These are phyloP conservation scores for Hippocampus zosterae DNA, from an alignment of 2,113 vertebrate species.

Conservation along the genomic window DNA sequence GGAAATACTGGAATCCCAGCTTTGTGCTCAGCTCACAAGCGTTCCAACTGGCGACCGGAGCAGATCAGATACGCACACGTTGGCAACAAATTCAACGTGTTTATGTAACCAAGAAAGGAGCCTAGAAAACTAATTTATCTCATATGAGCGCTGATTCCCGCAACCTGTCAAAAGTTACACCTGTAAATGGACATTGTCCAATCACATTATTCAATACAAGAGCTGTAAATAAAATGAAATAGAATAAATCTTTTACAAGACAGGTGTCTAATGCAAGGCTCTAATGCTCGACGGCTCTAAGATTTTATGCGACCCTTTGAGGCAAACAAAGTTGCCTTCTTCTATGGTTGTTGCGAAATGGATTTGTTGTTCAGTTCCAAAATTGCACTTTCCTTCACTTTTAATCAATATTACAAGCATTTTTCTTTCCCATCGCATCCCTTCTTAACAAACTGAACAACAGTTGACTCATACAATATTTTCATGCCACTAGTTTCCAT, in stretches of 20 bases:
- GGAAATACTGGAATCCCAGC: constrained; percentile 5
- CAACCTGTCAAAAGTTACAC: background rate
- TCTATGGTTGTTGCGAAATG: background rate
- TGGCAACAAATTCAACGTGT: background rate
- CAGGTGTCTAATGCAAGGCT: background rate
- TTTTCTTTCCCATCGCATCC: too few relatives aligned
- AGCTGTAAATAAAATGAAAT: background rate
- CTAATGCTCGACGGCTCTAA: background rate
- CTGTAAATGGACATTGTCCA: background rate
- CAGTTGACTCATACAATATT: too few relatives aligned
- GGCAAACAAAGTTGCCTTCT: background rate
- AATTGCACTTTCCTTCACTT: background rate
- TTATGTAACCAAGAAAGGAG: background rate
- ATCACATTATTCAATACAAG: background rate
- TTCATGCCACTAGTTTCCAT: too few relatives aligned
- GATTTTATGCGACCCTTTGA: background rate
- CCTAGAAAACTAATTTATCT: constrained; percentile 3
- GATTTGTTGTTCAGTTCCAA: background rate
- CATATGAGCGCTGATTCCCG: constrained; percentile 4
- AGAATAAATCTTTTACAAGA: constrained; percentile 5
- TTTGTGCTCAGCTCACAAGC: background rate
- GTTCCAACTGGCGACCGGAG: background rate
- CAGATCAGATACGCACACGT: background rate
- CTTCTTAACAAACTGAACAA: background rate
- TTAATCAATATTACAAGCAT: background rate